Percentiles rank a stretch among this genome's conserved stretches.
phyloP scores from a whole-genome alignment of 2,113 vertebrate genomes.

The Mustela nigripes region DNA sequence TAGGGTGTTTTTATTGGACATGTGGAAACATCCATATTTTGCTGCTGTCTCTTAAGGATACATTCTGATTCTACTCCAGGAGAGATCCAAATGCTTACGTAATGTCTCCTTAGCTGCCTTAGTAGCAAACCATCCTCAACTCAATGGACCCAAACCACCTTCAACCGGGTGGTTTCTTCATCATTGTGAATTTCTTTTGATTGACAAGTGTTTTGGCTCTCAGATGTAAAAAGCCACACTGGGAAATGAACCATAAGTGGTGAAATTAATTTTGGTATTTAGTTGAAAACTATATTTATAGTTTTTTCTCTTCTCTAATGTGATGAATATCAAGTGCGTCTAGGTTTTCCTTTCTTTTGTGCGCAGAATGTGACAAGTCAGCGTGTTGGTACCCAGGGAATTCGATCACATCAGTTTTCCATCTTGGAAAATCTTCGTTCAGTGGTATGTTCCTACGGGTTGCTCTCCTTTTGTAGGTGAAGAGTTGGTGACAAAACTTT shows the following conservation, averaged over 20 bases:
- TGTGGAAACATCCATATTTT: conserved; percentile 12
- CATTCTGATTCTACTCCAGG: conserved; percentile 35
- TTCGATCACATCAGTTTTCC: neutral
- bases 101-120: conserved; percentile 78
- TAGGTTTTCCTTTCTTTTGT: conserved; percentile 46
- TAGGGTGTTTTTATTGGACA: neutral
- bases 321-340: neutral
- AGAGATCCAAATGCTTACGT: conserved; percentile 62
- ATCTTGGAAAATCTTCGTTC: neutral
- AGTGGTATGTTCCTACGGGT: neutral
- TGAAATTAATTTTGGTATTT: conserved; percentile 53
- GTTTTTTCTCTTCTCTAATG: conserved; percentile 53
- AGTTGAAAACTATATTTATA: conserved; percentile 34
- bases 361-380: conserved; percentile 63
- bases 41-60: conserved; percentile 61
- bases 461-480: neutral
- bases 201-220: conserved; percentile 40
- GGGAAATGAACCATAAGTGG: conserved; percentile 53
- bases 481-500: neutral
- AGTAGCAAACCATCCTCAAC: conserved; percentile 57
- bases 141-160: conserved; percentile 60
- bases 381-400: neutral
- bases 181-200: conserved; percentile 30
- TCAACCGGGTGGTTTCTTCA: conserved; percentile 42
- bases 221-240: conserved; percentile 56